phyloP scores from a whole-genome alignment of 2,797 vertebrate genomes.

The Orestias chungarensis region DNA sequence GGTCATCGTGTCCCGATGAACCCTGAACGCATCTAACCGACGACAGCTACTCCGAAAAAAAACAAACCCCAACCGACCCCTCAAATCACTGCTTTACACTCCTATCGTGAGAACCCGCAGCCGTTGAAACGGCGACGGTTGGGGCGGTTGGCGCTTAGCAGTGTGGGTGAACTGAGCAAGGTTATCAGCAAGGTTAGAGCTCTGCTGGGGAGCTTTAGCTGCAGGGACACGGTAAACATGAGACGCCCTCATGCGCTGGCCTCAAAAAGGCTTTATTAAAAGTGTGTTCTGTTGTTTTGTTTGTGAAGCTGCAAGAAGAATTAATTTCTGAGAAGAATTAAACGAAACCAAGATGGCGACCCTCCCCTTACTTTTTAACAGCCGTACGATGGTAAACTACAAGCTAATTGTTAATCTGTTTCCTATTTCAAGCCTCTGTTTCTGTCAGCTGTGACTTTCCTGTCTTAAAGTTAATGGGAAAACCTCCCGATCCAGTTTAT shows the following conservation, averaged over 20 bases:
- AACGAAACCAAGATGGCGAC: no score
- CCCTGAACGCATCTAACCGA: conserved; percentile 8
- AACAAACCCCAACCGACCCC: not conserved
- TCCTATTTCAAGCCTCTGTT: no score
- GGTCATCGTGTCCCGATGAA: conserved; percentile 73
- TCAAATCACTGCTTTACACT: not conserved
- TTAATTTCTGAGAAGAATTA: no score
- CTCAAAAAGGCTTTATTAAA: not conserved
- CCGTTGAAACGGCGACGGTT: fast-evolving
- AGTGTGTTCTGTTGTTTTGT: not conserved
- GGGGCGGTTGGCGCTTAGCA: fast-evolving
- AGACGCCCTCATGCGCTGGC: not conserved
- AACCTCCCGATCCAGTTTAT: no score
- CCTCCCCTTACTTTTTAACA: no score
- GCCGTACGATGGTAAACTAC: no score
- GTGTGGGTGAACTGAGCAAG: conserved; percentile 62
- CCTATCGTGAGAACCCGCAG: fast-evolving
- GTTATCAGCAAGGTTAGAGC: conserved; percentile 83
- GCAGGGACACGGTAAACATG: not conserved
- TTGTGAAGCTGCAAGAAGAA: not conserved
- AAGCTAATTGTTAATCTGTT: no score
- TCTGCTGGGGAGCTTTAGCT: conserved; percentile 2
- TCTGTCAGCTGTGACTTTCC: no score
- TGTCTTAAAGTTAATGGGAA: no score
- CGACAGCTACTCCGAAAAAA: not conserved